Conservation (phyloP, 2,113 vertebrate genomes). For the Ptilonorhynchus violaceus region DNA sequence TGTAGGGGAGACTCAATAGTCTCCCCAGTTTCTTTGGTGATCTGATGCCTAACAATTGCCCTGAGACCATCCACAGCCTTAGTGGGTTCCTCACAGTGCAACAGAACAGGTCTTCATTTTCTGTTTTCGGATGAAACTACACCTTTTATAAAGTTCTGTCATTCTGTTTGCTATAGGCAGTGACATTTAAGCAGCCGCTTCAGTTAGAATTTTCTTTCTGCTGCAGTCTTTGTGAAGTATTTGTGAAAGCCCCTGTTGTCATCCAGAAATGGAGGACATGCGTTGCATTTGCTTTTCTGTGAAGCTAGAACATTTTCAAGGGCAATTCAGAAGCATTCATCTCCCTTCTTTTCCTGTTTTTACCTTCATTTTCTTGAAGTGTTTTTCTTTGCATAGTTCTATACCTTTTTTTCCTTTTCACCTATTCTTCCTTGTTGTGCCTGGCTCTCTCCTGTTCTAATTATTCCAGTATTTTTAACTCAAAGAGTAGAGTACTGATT, state of each 20-base stretch:
- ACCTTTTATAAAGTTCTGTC: background rate
- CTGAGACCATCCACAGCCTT: background rate
- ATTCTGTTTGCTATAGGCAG: background rate
- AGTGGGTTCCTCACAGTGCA: background rate
- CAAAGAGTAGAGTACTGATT: background rate
- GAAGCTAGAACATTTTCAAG: background rate
- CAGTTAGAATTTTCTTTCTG: background rate
- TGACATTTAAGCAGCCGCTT: constrained; percentile 31
- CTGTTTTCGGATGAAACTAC: background rate
- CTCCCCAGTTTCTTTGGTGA: background rate
- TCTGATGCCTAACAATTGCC: background rate
- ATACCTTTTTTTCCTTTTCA: background rate
- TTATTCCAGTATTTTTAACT: background rate
- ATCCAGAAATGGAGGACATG: background rate
- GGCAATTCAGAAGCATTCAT: background rate
- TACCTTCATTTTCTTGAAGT: background rate
- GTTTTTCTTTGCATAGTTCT: background rate
- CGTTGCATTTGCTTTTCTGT: background rate
- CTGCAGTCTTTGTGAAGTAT: background rate
- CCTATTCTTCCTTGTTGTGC: background rate
- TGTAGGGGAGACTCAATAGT: background rate
- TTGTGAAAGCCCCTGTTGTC: background rate
- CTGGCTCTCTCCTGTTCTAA: background rate
- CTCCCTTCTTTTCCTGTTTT: background rate
- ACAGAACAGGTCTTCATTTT: background rate